Percentiles rank a stretch among this genome's conserved stretches.
phyloP scores from a whole-genome alignment of 1,140 invertebrate species.

The Anastrepha obliqua region DNA sequence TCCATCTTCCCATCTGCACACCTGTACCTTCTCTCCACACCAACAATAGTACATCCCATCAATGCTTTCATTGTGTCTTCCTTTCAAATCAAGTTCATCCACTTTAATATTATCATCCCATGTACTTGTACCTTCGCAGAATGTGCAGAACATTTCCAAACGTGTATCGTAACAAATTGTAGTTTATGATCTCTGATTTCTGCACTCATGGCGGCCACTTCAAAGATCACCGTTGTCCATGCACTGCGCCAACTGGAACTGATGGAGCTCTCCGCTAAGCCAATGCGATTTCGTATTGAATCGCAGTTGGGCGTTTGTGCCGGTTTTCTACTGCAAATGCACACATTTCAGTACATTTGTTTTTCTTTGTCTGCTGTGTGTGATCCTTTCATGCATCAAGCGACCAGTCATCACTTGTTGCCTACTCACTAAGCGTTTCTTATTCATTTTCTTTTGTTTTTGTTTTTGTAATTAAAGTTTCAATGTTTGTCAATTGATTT shows the following conservation, averaged over 20 bases:
- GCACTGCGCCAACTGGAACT: conserved; percentile 27
- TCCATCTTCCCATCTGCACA: background rate
- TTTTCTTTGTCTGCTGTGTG: background rate
- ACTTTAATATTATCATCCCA: conserved; percentile 44
- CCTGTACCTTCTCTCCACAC: background rate
- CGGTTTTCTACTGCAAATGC: conserved; percentile 33
- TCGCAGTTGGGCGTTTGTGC: conserved; percentile 1
- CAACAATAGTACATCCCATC: background rate
- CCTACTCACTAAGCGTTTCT: background rate
- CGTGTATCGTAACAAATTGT: conserved; percentile 53
- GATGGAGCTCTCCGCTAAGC: background rate
- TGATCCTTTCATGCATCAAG: conserved; percentile 36
- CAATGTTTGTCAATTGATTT: conserved; percentile 52
- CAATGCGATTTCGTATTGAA: background rate
- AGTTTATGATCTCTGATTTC: conserved; percentile 51
- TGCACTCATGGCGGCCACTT: conserved; percentile 46
- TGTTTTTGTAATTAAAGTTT: conserved; percentile 45
- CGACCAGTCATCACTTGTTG: conserved; percentile 40
- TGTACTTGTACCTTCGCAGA: background rate
- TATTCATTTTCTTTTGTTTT: background rate
- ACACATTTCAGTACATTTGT: background rate
- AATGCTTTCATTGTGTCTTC: background rate
- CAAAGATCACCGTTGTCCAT: conserved; percentile 39
- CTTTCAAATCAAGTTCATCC: conserved; percentile 38
- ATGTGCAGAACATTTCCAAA: conserved; percentile 43